Evolutionary conservation across 2,113 vertebrate genomes (phyloP), one percentile per base, ranked within the genome.

Genomic region (Pachyramphus minor): DNA sequence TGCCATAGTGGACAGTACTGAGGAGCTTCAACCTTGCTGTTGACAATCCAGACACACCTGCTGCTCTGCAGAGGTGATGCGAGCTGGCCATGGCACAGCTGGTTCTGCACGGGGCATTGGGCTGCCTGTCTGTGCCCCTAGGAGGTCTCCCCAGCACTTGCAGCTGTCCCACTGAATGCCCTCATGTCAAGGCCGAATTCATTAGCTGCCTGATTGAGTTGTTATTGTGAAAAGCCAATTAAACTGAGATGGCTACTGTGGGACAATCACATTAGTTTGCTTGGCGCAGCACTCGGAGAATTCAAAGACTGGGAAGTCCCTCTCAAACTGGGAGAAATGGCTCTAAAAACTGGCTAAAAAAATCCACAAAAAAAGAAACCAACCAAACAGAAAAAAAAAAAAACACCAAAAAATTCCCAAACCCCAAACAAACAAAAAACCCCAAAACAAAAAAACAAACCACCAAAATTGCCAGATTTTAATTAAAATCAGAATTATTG

Each of bases 161-260:
- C 63, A 93, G 82, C 67, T 75, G 44, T 64, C 44, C 49, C 4
- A 10, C 5, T 0, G 1, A 58, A 27, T 72, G 37, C 66, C 58
- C 35, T 93, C 53, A 14, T 49, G 44, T 71, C 55, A 39, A 12
- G 9, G 52, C 53, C 1, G 3, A 93, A 84, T 91, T 95, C 41
- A 59, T 92, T 91, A 80, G 25, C 41, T 1, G 5, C 71, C 30
- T 84, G 69, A 91, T 63, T 83, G 66, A 86, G 93, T 33, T 60
- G 63, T 56, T 77, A 30, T n/a, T 86, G 47, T 77, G 72, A 86
- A 94, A 92, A 85, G 69, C 63, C 75, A 90, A 53, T 95, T 87
- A 95, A 95, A 95, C 42, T 0, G 20, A 79, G 79, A 69, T 77
- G 53, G 80, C 62, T 77, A 30, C 69, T 50, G 31, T 39, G 80